These are phyloP conservation scores for Agrotis clavis DNA, from an alignment of 2,888 invertebrate genomes.

Conservation along the genomic window DNA sequence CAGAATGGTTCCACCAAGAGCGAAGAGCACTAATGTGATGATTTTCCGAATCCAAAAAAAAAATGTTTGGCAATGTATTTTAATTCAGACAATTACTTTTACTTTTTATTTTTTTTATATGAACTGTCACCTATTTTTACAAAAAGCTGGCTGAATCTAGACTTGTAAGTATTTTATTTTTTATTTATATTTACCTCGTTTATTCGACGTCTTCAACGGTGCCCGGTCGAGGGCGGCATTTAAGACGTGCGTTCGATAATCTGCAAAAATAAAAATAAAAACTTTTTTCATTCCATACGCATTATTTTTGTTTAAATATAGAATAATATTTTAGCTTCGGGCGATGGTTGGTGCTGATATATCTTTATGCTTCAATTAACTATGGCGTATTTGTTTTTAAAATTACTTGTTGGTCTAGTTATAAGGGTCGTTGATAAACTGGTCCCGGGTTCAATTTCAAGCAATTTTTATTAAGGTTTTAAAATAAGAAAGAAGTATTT, in stretches of 20 bases:
- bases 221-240: constrained; percentile 76
- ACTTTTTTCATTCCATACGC: constrained; percentile 26
- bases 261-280: constrained; percentile 75
- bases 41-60: too few relatives aligned
- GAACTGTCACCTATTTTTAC: too few relatives aligned
- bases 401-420: not conserved
- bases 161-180: too few relatives aligned
- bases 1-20: too few relatives aligned
- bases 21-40: too few relatives aligned
- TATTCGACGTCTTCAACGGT: constrained; percentile 73
- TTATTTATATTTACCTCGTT: constrained; percentile 73
- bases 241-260: constrained; percentile 77
- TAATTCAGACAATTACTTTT: too few relatives aligned
- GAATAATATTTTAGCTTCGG: constrained; percentile 29
- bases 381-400: not conserved
- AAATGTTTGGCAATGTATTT: too few relatives aligned
- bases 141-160: not conserved
- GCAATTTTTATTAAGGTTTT: too few relatives aligned
- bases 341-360: constrained; percentile 18
- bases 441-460: not conserved
- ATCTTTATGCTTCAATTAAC: not conserved
- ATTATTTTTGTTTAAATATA: constrained; percentile 47
- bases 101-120: too few relatives aligned
- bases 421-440: not conserved
- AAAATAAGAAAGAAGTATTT: not conserved